Base-by-base conservation (phyloP, 2,113 vertebrate genomes). In the Lethenteron reissneri region DNA sequence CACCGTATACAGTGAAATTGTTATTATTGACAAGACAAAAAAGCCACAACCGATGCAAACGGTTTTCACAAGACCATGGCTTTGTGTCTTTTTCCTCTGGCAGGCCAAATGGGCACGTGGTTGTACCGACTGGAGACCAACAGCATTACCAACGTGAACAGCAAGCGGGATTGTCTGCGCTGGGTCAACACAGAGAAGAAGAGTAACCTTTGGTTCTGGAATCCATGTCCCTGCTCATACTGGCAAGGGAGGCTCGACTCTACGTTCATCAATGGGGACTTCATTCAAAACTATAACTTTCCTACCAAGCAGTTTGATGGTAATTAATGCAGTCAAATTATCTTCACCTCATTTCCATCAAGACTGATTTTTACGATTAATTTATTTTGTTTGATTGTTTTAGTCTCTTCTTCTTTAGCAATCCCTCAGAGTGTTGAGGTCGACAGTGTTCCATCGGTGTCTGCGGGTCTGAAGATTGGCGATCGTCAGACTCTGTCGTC, bases 151-250 rank as follows among this genome's bases (percentile, higher is more conserved):
- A 17, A 8, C 25, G 25, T 25, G 25, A 68, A 68, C 64, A n/a
- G n/a, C n/a, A n/a, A 25, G 64, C n/a, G 25, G 25, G 64, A 8
- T 17, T 68, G 64, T 25, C 25, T 8, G 64, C n/a, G 25, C 64
- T 68, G 64, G 64, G n/a, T 17, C 64, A 11, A 68, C n/a, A 68
- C 9, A 68, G 64, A 68, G 25, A 9, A 25, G n/a, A 17, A 17
- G n/a, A 17, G n/a, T 68, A 17, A 68, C 25, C 11, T 10, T 68
- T 68, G 64, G 64, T 68, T 9, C 25, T 10, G 25, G n/a, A n/a
- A 25, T 10, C 64, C 64, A 8, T 68, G 64, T 68, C 64, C 64
- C n/a, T 68, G 64, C 64, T 68, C 64, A n/a, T 68, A 25, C n/a
- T 68, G n/a, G 8, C 64, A 68, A 25, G 64, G 64, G 11, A 68